Base-by-base conservation (phyloP, 2,113 vertebrate genomes). In the Macquaria australasica region DNA sequence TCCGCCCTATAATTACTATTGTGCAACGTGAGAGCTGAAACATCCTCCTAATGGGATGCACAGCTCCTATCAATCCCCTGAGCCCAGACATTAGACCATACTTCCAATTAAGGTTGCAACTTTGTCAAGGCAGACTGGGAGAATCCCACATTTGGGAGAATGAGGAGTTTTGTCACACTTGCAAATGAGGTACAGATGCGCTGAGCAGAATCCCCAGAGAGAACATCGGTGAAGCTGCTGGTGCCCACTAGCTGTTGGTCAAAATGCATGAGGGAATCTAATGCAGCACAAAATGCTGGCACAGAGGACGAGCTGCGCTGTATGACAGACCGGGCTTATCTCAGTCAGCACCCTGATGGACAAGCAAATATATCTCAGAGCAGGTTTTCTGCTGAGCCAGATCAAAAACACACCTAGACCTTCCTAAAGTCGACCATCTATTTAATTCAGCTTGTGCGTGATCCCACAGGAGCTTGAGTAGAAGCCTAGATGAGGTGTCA, bases 81-180 rank as follows among this genome's bases (percentile, higher is more conserved):
- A 79, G 93, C 64, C n/a, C 55, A 79, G 82, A 87, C 89, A 89
- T 91, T 75, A 91, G 68, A 88, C 75, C 56, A 55, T 51, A 59
- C 81, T 88, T 88, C 87, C 87, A 94, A 93, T 94, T 93, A 90
- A 91, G 83, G 79, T 82, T 6, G 34, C 4, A n/a, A 81, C 45
- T 53, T 73, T 63, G 20, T 69, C 64, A 51, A 58, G 68, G 67
- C 48, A 72, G 72, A 73, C 82, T 34, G 50, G 56, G 75, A 87
- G 77, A 91, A 91, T 83, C 88, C 82, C 53, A 68, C 50, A 77
- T 79, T 78, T 73, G 48, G 79, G 70, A 8, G 50, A 86, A 77
- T 67, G 63, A 60, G 76, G 84, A 86, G 81, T 88, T 91, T 89
- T 84, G 91, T 92, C 77, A 92, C 63, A 81, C 82, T 88, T 86